Base-by-base conservation (phyloP, 1,140 invertebrate genomes). In the Chymomyza costata region DNA sequence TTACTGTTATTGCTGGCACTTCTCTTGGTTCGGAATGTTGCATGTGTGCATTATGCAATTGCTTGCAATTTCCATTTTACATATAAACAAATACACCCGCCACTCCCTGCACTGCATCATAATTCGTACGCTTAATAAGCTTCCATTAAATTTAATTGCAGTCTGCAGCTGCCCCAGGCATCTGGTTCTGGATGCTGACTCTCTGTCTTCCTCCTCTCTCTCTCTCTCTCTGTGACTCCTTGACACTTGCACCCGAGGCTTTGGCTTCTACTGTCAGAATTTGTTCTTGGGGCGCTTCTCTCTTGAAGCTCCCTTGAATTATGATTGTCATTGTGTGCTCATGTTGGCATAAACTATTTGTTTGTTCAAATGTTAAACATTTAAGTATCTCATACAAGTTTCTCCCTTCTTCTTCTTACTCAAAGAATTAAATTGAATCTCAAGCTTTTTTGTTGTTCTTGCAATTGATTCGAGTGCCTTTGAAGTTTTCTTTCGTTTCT, bases 91-190 rank as follows among this genome's bases (percentile, higher is more conserved):
- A n/a, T n/a, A 49, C 49, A 11, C 48, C 19, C 34, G 46, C 34
- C 8, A 30, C 40, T 44, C 25, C 17, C 40, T 18, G 7, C 18
- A 11, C 25, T 15, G 34, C 40, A 30, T 39, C 52, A 65, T 66
- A 76, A 71, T 71, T 78, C 54, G 52, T 62, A 52, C 65, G 51
- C 78, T 66, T 80, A 80, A 80, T 80, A 71, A 80, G 69, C 60
- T 76, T 69, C 76, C 74, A 80, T 80, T 82, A 76, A 80, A 82
- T 60, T 80, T 80, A 80, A 80, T 80, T 80, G 76, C 74, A 82
- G 65, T 63, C n/a, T 70, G 71, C 19, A 76, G 64, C 14, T 7
- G 35, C 7, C 7, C 14, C 13, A 7, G n/a, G n/a, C n/a, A n/a
- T n/a, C n/a, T n/a, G n/a, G n/a, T n/a, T n/a, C n/a, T n/a, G n/a